Evolutionary conservation across 2,113 vertebrate species (phyloP).

Genomic region (Callithrix jacchus): DNA sequence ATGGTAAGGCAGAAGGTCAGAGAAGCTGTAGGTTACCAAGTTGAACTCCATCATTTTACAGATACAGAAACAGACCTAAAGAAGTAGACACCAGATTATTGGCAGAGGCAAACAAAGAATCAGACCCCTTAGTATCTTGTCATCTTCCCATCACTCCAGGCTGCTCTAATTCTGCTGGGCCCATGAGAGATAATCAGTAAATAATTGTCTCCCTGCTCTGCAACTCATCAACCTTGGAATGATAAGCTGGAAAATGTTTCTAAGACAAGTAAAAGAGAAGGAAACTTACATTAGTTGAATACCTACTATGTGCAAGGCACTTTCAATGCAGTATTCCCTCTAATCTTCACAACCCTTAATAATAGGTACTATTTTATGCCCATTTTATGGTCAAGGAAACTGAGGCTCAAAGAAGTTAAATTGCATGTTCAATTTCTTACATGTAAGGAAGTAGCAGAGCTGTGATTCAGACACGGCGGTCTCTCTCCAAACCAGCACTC

Average conservation of each 20-base stretch:
- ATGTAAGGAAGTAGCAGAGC: neutral
- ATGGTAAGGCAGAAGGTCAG: neutral
- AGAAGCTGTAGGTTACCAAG: neutral
- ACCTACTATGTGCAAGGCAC: neutral
- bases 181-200: neutral
- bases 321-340: neutral
- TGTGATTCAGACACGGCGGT: neutral
- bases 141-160: neutral
- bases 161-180: neutral
- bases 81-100: neutral
- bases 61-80: neutral
- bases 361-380: neutral
- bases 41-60: neutral
- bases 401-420: neutral
- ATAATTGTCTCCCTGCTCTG: neutral
- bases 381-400: neutral
- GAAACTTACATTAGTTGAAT: neutral
- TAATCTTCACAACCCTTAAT: neutral
- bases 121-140: neutral
- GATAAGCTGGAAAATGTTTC: neutral
- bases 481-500: neutral
- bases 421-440: neutral
- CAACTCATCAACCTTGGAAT: neutral
- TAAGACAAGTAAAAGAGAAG: neutral
- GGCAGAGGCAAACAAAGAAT: neutral